Evolutionary conservation across 2,888 invertebrate genomes (phyloP).

Genomic region (Endotricha flammealis): DNA sequence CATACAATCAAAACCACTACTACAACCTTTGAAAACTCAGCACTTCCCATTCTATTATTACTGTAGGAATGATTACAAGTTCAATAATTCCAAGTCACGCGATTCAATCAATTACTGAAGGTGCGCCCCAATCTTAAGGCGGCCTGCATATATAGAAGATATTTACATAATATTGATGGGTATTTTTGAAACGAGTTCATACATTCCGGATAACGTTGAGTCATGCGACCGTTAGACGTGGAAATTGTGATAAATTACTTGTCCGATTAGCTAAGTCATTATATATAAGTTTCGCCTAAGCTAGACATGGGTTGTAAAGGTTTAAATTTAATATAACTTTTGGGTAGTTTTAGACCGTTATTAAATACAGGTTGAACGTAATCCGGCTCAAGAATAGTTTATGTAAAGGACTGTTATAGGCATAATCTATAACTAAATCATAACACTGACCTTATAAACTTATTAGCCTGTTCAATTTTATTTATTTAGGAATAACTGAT

Average conservation of each 20-base stretch:
- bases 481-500: too few species aligned
- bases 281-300: slow-evolving; percentile 21
- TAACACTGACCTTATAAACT: too few species aligned
- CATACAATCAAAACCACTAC: too few species aligned
- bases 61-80: neutral
- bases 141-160: slow-evolving; percentile 6
- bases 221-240: neutral
- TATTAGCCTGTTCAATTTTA: too few species aligned
- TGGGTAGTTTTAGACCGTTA: slow-evolving; percentile 44
- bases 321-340: slow-evolving; percentile 54
- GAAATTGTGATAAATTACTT: slow-evolving; percentile 9
- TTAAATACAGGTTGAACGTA: slow-evolving; percentile 40
- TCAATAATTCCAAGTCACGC: slow-evolving; percentile 1
- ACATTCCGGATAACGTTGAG: neutral
- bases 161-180: slow-evolving; percentile 5
- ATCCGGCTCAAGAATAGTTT: slow-evolving; percentile 37
- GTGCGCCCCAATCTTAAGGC: slow-evolving; percentile 2
- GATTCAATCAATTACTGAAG: neutral
- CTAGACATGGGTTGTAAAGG: slow-evolving; percentile 47
- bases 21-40: neutral
- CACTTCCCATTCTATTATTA: neutral
- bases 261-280: slow-evolving; percentile 7
- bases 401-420: neutral
- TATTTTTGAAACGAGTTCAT: slow-evolving; percentile 4
- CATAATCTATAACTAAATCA: too few species aligned